These are phyloP conservation scores for Scaptomyza tumidula DNA, from an alignment of 2,888 invertebrate genomes.

Conservation along the genomic window DNA sequence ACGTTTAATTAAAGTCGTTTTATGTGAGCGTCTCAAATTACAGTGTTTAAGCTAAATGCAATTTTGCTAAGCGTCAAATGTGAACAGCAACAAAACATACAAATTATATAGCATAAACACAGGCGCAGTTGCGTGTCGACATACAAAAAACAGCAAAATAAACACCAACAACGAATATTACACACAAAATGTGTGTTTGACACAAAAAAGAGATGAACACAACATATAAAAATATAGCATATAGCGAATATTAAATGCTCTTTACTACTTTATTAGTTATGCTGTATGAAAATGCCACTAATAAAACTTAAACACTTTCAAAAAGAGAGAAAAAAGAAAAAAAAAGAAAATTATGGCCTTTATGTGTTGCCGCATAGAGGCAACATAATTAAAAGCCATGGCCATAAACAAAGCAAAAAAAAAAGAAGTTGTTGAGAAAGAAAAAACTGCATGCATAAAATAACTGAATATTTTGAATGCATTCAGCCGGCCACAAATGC, in stretches of 20 bases:
- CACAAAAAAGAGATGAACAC: constrained; percentile 1
- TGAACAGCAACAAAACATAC: constrained; percentile 8
- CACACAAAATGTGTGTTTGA: constrained; percentile 35
- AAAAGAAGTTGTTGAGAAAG: no score
- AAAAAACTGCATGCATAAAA: constrained; percentile 3
- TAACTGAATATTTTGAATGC: constrained; percentile 36
- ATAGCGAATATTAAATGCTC: constrained; percentile 8
- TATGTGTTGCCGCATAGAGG: constrained; percentile 20
- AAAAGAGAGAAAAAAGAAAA: constrained; percentile 12
- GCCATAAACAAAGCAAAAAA: constrained; percentile 29
- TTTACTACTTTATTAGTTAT: background rate
- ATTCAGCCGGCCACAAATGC: constrained; percentile 58
- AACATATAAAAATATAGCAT: background rate
- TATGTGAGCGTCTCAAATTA: constrained; percentile 70
- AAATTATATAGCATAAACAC: constrained; percentile 46
- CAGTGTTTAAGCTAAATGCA: constrained; percentile 74
- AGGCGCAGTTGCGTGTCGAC: constrained; percentile 62
- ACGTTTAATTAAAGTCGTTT: constrained; percentile 71
- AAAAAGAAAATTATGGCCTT: constrained; percentile 16
- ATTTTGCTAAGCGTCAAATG: constrained; percentile 61
- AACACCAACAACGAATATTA: constrained; percentile 20
- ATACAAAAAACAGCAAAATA: background rate
- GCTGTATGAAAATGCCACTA: background rate
- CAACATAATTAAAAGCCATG: constrained; percentile 64
- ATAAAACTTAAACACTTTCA: no score